Percentiles rank a stretch among this genome's conserved stretches.
These are phyloP conservation scores for Sebastes minor DNA, from an alignment of 2,797 vertebrate genomes.

Conservation along the genomic window DNA sequence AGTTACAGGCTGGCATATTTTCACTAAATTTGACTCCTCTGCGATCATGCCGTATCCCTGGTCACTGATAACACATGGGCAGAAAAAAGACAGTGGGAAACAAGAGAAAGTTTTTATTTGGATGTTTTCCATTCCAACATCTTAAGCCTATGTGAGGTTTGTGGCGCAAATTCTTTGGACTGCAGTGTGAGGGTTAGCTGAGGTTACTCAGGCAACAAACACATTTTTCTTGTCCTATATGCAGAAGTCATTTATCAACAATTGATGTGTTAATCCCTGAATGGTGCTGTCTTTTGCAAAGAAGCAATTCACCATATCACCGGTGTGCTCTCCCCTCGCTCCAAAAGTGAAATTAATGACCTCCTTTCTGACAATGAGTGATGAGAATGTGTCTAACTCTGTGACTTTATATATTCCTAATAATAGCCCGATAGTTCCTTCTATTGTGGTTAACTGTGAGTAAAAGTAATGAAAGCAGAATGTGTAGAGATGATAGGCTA, in stretches of 20 bases:
- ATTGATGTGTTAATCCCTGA: constrained; percentile 53
- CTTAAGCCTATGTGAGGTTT: constrained; percentile 31
- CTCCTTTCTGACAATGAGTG: constrained; percentile 43
- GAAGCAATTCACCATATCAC: constrained; percentile 26
- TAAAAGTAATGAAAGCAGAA: constrained; percentile 59
- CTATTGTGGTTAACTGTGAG: constrained; percentile 44
- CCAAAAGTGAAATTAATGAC: constrained; percentile 44
- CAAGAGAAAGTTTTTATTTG: constrained; percentile 41
- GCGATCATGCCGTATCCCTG: constrained; percentile 53
- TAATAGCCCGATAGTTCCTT: constrained; percentile 27
- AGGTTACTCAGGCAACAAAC: constrained; percentile 48
- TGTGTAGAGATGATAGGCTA: constrained; percentile 20
- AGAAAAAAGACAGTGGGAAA: constrained; percentile 25
- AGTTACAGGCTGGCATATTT: constrained; percentile 77
- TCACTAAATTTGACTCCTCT: constrained; percentile 71
- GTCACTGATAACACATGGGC: constrained; percentile 65
- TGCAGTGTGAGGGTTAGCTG: constrained; percentile 24
- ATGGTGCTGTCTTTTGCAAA: constrained; percentile 40
- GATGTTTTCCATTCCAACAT: constrained; percentile 58
- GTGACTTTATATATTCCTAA: constrained; percentile 32
- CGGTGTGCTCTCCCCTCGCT: neutral
- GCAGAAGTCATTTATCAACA: constrained; percentile 38
- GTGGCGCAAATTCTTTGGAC: constrained; percentile 43
- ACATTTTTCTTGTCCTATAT: constrained; percentile 27
- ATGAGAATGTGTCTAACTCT: constrained; percentile 36